These are phyloP conservation scores for Hexactinellida sp. DNA, from an alignment of 37 sponge, comb jelly and placozoan species.

Conservation along the genomic window DNA sequence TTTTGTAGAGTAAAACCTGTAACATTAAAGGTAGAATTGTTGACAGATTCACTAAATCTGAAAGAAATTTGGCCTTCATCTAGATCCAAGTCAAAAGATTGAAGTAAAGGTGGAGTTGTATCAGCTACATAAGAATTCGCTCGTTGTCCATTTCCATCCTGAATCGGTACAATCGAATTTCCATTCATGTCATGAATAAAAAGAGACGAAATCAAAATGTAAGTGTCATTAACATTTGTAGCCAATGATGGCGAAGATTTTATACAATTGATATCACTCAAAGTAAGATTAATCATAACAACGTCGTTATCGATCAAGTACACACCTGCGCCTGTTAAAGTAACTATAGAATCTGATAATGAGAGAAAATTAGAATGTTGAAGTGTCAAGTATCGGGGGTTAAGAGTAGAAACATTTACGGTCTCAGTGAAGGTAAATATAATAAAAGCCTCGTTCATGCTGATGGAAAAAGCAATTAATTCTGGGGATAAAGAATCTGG, in stretches of 20 bases:
- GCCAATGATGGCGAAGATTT: slow-evolving; percentile 49
- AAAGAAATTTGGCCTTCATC: slow-evolving; percentile 36
- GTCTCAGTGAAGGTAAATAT: slow-evolving; percentile 60
- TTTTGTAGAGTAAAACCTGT: slow-evolving; percentile 55
- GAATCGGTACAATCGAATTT: slow-evolving; percentile 42
- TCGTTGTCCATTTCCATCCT: slow-evolving; percentile 24
- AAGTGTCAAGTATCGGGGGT: slow-evolving; percentile 35
- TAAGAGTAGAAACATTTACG: slow-evolving; percentile 47
- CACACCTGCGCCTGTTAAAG: slow-evolving; percentile 46
- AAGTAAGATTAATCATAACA: slow-evolving; percentile 33
- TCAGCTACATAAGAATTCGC: slow-evolving; percentile 36
- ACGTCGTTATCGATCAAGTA: slow-evolving; percentile 35
- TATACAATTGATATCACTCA: slow-evolving; percentile 41
- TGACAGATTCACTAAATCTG: slow-evolving; percentile 65
- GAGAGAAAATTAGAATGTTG: slow-evolving; percentile 32
- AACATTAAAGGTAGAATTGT: slow-evolving; percentile 24
- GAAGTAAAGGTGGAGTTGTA: slow-evolving; percentile 26
- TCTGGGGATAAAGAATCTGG: slow-evolving; percentile 35
- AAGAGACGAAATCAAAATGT: slow-evolving; percentile 22
- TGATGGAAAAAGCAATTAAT: slow-evolving; percentile 31
- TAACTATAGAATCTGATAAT: slow-evolving; percentile 21
- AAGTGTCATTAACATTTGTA: slow-evolving; percentile 34
- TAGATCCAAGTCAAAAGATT: slow-evolving; percentile 60
- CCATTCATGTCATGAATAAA: slow-evolving; percentile 49
- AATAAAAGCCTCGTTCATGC: slow-evolving; percentile 42